phyloP scores from a whole-genome alignment of 2,888 invertebrate species.

The Orthonevra nobilis region DNA sequence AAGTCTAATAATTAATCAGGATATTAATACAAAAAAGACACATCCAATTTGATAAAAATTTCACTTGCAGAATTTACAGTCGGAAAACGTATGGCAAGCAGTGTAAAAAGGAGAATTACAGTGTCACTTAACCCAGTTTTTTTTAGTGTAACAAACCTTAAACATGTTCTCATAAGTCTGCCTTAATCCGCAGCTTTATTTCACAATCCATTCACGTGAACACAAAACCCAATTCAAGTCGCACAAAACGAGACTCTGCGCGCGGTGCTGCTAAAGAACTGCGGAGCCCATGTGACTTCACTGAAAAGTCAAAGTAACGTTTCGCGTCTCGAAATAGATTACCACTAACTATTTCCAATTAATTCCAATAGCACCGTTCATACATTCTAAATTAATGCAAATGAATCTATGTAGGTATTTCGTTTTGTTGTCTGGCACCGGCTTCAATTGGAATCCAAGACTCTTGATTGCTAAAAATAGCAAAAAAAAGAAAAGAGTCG shows the following conservation, averaged over 20 bases:
- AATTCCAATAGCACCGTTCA: constrained; percentile 54
- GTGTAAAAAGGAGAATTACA: constrained; percentile 43
- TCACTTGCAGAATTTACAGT: no score
- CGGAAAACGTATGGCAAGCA: no score
- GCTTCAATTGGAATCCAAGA: constrained; percentile 5
- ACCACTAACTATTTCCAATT: constrained; percentile 50
- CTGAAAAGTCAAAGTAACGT: constrained; percentile 23
- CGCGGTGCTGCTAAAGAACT: no score
- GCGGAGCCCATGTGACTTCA: constrained; percentile 45
- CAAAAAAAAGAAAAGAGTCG: constrained; percentile 13
- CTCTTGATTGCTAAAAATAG: background rate
- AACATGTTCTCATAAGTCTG: constrained; percentile 25
- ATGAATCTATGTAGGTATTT: constrained; percentile 16
- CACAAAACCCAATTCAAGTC: constrained; percentile 11
- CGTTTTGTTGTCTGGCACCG: constrained; percentile 36
- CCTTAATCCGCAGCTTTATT: constrained; percentile 31
- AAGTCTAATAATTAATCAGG: no score
- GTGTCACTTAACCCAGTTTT: constrained; percentile 51
- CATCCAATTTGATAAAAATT: no score
- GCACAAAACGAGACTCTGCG: constrained; percentile 13
- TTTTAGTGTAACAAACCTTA: constrained; percentile 24
- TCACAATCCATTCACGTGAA: constrained; percentile 39
- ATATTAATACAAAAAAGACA: no score
- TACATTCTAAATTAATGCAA: no score
- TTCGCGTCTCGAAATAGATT: constrained; percentile 52